Base-by-base conservation (phyloP, 2,113 vertebrate species). In the Atlantisia rogersi region DNA sequence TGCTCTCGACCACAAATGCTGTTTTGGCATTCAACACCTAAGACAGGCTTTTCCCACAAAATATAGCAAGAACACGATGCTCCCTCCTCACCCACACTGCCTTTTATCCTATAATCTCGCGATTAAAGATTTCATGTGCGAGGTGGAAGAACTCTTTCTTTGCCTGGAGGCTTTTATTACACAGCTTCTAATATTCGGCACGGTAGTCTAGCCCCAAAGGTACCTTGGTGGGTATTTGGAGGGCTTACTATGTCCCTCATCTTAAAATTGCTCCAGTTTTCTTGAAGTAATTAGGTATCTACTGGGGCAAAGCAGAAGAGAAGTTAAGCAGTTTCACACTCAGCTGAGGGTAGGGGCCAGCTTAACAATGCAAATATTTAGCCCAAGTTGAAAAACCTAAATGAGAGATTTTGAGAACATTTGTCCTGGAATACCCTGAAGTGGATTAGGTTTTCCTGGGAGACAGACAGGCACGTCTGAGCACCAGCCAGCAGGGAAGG, bases 91-190 rank as follows among this genome's bases (percentile, higher is more conserved):
- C 68, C 35, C 53, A 89, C 80, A 53, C 53, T 84, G 73, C 16
- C 69, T 95, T 95, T 95, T 89, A 94, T 92, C 79, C 84, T 71
- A 16, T 82, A 75, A 91, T 77, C 42, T 71, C 5, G 12, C 78
- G 83, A 83, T 74, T 93, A 83, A 81, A 81, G 16, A 68, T 53
- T 95, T 84, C 5, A 6, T 42, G 52, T 81, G 60, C 81, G 64
- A 92, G 39, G 39, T 48, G 39, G 83, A 94, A 89, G 20, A 82
- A 22, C 11, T 62, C 25, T 75, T 81, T 71, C 48, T 94, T 89
- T 35, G 12, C 76, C 52, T 0, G 2, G 39, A 86, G 73, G 39
- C 32, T 86, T 93, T 86, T 70, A 86, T 92, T 73, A 70, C 28
- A 5, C 64, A 92, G 32, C 26, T 92, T 84, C 77, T 71, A 75